Evolutionary conservation across 2,888 invertebrate genomes (phyloP), one percentile per base, ranked within the genome.

Genomic region (Ochropleura leucogaster): DNA sequence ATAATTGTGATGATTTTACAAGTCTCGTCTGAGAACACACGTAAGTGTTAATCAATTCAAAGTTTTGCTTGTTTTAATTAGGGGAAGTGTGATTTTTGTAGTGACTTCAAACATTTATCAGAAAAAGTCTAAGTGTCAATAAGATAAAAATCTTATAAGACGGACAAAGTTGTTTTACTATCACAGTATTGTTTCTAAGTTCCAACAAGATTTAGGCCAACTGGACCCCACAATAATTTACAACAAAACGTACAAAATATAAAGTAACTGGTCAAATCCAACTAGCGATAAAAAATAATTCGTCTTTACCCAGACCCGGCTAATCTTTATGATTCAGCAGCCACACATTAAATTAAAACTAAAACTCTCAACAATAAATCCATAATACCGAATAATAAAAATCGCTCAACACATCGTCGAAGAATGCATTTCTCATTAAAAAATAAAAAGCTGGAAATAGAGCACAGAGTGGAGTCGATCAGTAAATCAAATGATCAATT

Each of bases 11-110:
- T 89, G 91, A 90, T 89, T 90, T 84, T 80, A 85, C 85, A 87
- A 87, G 85, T 79, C 80, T 85, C 85, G 20, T 71, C 85, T 84
- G 83, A 84, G 71, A 89, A 84, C 72, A 90, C 89, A 92, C 80
- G 94, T 94, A 93, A 94, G 94, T 94, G 89, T 85, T 87, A 83
- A 57, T 59, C 63, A 57, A 77, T 66, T 79, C 68, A 72, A 81
- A 86, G 76, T 84, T 75, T 77, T 72, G 63, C 66, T 82, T 85
- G 71, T 71, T 65, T 75, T 71, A 76, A 72, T 81, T 82, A 70
- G 72, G 75, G 70, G 77, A 81, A 88, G 80, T 82, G 78, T 85
- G 68, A 72, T 77, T 79, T 65, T 69, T 74, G 1, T n/a, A 63
- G 46, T 72, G 68, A 74, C 51, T 71, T 72, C 18, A 67, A 51